phyloP scores from a whole-genome alignment of 2,797 vertebrate genomes.

The Amblyopsis hoosieri region DNA sequence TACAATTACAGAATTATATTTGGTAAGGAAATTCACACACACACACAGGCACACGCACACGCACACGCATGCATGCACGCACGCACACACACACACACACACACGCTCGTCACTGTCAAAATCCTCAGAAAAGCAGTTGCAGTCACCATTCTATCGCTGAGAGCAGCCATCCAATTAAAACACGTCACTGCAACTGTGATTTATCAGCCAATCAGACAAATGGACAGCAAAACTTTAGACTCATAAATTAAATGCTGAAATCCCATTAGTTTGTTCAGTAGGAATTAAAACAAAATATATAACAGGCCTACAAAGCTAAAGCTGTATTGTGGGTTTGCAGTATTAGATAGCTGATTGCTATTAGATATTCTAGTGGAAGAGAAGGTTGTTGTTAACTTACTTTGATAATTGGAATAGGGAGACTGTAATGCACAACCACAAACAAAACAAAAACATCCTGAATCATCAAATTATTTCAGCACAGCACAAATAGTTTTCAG shows the following conservation, averaged over 20 bases:
- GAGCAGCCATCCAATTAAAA: conserved; percentile 52
- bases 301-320: conserved; percentile 12
- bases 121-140: conserved; percentile 31
- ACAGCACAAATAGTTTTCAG: conserved; percentile 33
- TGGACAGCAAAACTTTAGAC: conserved; percentile 7
- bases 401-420: conserved; percentile 15
- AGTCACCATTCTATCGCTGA: conserved; percentile 30
- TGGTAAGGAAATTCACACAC: neutral
- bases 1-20: neutral
- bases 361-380: neutral
- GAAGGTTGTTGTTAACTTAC: conserved; percentile 21
- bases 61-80: conserved; percentile 5
- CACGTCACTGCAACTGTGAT: conserved; percentile 43
- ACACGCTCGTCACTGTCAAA: conserved; percentile 23
- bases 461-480: conserved; percentile 33
- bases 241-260: conserved; percentile 53
- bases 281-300: conserved; percentile 18
- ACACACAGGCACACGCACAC: conserved; percentile 15
- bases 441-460: conserved; percentile 14
- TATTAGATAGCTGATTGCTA: neutral
- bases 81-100: conserved; percentile 16
- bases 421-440: conserved; percentile 8
- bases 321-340: neutral
- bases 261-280: conserved; percentile 40
- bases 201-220: conserved; percentile 56